phyloP scores from a whole-genome alignment of 1,140 invertebrate genomes.

The Heliothis virescens region DNA sequence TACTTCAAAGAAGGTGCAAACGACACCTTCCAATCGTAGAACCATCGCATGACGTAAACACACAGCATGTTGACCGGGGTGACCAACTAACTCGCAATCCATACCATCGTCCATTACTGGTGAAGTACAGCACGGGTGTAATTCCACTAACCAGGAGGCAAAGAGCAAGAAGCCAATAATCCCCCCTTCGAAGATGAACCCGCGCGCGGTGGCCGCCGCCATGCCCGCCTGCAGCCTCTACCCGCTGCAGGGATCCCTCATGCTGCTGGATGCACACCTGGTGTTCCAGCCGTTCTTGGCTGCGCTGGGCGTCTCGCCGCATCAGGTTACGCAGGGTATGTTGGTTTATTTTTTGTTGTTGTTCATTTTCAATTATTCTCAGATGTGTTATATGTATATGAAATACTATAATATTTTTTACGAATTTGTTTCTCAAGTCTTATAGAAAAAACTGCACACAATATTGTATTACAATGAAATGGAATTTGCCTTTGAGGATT shows the following conservation, averaged over 20 bases:
- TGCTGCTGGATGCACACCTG: conserved; percentile 95
- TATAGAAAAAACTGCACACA: too few species aligned
- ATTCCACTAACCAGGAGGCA: conserved; percentile 63
- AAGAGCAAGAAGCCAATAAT: conserved; percentile 78
- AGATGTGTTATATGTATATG: too few species aligned
- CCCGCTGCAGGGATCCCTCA: conserved; percentile 93
- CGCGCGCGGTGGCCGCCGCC: conserved; percentile 82
- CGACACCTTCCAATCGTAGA: too few species aligned
- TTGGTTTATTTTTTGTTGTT: not conserved
- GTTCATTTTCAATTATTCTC: too few species aligned
- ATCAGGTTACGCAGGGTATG: conserved; percentile 90
- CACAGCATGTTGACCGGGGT: too few species aligned
- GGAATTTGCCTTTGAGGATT: too few species aligned
- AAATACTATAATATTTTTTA: too few species aligned
- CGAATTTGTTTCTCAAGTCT: too few species aligned
- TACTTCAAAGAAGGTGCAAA: too few species aligned
- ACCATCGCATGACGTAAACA: too few species aligned
- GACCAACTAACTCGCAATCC: too few species aligned
- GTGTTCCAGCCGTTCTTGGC: conserved; percentile 96
- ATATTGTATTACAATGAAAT: too few species aligned
- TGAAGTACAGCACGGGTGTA: conserved; percentile 3
- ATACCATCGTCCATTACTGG: not conserved
- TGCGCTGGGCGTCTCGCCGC: conserved; percentile 94
- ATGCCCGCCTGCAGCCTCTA: conserved; percentile 87
- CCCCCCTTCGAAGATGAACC: conserved; percentile 76